phyloP scores from a whole-genome alignment of 2,797 vertebrate genomes.

The Phalloptychus januarius region DNA sequence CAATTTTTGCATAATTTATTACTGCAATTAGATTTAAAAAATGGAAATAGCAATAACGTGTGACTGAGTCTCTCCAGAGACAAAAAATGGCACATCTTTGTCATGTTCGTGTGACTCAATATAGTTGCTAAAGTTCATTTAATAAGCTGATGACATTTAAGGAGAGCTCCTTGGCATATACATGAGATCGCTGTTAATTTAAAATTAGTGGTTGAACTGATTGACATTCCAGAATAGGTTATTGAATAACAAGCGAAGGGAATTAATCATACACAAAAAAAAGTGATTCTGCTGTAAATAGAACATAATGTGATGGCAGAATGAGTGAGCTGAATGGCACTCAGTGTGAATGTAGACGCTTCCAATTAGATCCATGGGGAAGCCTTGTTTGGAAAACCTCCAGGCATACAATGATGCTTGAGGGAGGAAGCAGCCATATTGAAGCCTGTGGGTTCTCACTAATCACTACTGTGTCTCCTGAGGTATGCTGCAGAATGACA shows the following conservation, averaged over 20 bases:
- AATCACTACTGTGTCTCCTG: conserved; percentile 54
- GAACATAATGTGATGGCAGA: conserved; percentile 5
- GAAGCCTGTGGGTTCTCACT: conserved; percentile 60
- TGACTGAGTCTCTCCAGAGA: not conserved
- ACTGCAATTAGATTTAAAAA: not conserved
- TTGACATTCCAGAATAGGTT: not conserved
- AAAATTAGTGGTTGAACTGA: conserved; percentile 2
- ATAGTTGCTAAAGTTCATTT: not conserved
- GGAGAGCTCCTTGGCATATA: not conserved
- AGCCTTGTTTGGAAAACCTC: conserved; percentile 62
- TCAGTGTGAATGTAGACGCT: conserved; percentile 38
- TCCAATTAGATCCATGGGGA: conserved; percentile 60
- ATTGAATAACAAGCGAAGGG: conserved; percentile 2
- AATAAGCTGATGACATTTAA: conserved; percentile 6
- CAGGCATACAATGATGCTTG: conserved; percentile 54
- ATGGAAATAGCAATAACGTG: not conserved
- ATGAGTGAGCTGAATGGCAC: conserved; percentile 19
- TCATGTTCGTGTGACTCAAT: not conserved
- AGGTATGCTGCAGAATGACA: conserved; percentile 52
- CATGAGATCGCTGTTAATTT: not conserved
- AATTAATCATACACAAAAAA: conserved; percentile 7
- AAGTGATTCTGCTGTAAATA: conserved; percentile 4
- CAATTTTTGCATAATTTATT: not conserved
- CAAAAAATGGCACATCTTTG: not conserved
- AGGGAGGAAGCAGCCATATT: conserved; percentile 49